Conservation (phyloP, 2,797 vertebrate genomes). For the Pseudochirops cupreus region DNA sequence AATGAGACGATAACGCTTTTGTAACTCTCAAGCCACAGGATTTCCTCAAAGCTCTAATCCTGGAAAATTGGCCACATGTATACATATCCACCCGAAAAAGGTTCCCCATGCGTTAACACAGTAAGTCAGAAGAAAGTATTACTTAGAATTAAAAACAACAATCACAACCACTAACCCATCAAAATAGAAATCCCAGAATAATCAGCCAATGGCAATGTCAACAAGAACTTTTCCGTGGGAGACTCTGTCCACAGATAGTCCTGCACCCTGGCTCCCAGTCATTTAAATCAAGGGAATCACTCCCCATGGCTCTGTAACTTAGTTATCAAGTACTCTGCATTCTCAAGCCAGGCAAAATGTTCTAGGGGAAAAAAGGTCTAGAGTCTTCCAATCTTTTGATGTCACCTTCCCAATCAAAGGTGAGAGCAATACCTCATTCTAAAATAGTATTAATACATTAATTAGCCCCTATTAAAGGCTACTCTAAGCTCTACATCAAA, state of each 20-base stretch:
- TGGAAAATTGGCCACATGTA: background rate
- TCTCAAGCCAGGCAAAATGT: background rate
- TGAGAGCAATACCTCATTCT: background rate
- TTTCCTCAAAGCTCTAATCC: background rate
- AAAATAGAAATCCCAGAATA: background rate
- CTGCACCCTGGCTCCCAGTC: background rate
- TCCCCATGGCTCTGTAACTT: background rate
- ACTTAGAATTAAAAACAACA: background rate
- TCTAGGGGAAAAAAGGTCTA: background rate
- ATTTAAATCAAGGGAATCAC: background rate
- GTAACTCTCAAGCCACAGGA: background rate
- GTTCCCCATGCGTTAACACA: background rate
- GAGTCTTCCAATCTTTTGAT: background rate
- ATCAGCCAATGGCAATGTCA: background rate
- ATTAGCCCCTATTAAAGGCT: background rate
- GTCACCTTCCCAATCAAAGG: background rate
- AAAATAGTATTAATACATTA: background rate
- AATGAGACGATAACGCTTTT: constrained; percentile 24
- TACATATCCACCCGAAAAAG: background rate
- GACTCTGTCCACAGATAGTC: background rate
- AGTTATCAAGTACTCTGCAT: background rate
- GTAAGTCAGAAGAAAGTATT: background rate
- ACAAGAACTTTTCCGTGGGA: background rate
- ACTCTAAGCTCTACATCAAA: background rate
- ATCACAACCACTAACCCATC: background rate